Base-by-base conservation (phyloP, 1,140 invertebrate species). In the Drosophila nannoptera region DNA sequence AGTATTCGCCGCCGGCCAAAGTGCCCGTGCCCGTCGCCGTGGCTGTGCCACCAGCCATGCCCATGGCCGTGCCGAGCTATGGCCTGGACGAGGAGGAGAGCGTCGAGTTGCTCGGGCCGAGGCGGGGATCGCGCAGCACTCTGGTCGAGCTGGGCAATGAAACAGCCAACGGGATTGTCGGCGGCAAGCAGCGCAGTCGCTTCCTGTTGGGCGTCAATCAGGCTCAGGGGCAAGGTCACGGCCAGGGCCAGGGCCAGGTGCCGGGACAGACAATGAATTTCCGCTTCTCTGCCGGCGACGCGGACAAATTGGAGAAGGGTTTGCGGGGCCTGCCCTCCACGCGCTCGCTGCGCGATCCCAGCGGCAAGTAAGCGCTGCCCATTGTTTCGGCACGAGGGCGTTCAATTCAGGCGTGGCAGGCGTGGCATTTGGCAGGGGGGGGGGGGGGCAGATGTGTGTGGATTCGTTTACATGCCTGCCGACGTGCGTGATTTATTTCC, bases 231-330 rank as follows among this genome's bases (percentile, higher is more conserved):
- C 22, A 40, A 52, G 40, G 38, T n/a, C 12, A 14, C n/a, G 12
- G 40, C 40, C 38, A 54, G 38, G 32, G n/a, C 35, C 66, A 58
- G 43, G 46, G 32, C 5, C 78, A 71, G 61, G 62, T 61, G 8
- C 64, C 50, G 11, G 66, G 48, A n/a, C 87, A 88, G 43, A 68
- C 84, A 11, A 69, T 75, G 75, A 87, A 82, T 54, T 88, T 87
- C 61, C 76, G 89, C 40, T 90, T 90, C 58, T 90, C 89, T 14
- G 89, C 89, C 29, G 89, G 89, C 16, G 89, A 90, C 75, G 89
- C 89, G 6, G 89, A 90, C 48, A 90, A 88, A 71, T 60, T 90
- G 58, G 89, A 90, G 62, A 89, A 89, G 65, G 89, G 89, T 16
- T 54, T 89, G 42, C 74, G 77, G 14, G 84, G 77, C 3, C 54